These are phyloP conservation scores for Parapsyche elsis DNA, from an alignment of 1,140 invertebrate genomes.

Conservation along the genomic window DNA sequence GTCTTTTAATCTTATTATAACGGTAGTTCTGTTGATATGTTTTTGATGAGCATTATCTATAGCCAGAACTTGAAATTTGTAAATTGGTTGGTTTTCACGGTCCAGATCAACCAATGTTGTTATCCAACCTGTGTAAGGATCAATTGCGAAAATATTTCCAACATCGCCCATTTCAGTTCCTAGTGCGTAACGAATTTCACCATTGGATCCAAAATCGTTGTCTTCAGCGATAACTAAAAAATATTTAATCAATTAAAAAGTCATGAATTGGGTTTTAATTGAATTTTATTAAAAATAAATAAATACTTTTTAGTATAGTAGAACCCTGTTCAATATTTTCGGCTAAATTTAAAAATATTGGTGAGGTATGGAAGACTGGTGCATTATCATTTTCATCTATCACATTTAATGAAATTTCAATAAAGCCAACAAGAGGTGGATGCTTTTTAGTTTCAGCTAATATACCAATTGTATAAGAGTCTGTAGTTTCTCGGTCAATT, in stretches of 20 bases:
- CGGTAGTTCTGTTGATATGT: slow-evolving; percentile 74
- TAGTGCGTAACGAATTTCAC: slow-evolving; percentile 81
- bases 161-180: slow-evolving; percentile 69
- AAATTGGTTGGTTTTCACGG: slow-evolving; percentile 78
- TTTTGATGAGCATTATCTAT: slow-evolving; percentile 84
- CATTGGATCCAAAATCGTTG: slow-evolving; percentile 73
- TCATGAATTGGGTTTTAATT: not conserved
- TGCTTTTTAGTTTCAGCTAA: slow-evolving; percentile 79
- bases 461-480: slow-evolving; percentile 78
- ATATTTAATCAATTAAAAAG: not conserved
- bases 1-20: slow-evolving; percentile 78
- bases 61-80: slow-evolving; percentile 80
- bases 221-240: slow-evolving; percentile 49
- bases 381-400: slow-evolving; percentile 88
- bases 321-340: slow-evolving; percentile 83
- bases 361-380: slow-evolving; percentile 82
- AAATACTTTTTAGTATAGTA: slow-evolving; percentile 74
- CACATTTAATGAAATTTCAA: slow-evolving; percentile 80
- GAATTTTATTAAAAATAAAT: slow-evolving; percentile 7
- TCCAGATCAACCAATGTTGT: slow-evolving; percentile 77
- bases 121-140: slow-evolving; percentile 84
- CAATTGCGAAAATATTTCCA: slow-evolving; percentile 82
- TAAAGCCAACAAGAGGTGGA: slow-evolving; percentile 76
- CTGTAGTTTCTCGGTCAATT: slow-evolving; percentile 78
- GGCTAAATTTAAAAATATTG: slow-evolving; percentile 76